Base-by-base conservation (phyloP, 2,888 invertebrate species). In the Ormyrus labotus region DNA sequence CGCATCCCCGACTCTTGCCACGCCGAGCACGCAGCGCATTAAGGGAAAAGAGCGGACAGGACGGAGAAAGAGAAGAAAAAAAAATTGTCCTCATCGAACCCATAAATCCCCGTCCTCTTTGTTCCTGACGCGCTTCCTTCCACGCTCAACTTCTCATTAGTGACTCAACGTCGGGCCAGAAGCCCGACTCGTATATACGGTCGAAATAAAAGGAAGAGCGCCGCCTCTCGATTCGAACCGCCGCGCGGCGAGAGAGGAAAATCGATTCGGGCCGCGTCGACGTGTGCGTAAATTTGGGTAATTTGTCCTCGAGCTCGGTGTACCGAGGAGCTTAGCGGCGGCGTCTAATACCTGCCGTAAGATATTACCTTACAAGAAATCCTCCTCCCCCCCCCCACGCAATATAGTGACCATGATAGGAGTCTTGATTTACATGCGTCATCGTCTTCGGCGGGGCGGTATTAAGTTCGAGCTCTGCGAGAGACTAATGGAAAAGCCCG, bases 131-230 rank as follows among this genome's bases (percentile, higher is more conserved):
- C 71, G 71, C 64, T 60, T 74, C 61, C 74, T 47, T 73, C 76
- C 76, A 73, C 76, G 70, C 79, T 82, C 51, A 79, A 76, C 69
- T 82, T 76, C 69, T 82, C 81, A 82, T 82, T 82, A 82, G 76
- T 79, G 79, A 82, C 47, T 82, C 81, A 79, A 34, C 19, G 8
- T n/a, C 8, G 63, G 51, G 10, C 34, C 34, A 13, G 58, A 50
- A 34, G 34, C 47, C 11, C 9, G 34, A 61, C 45, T 48, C 19
- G 13, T 13, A 34, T 13, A 50, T 3, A 11, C 47, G 13, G 9
- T 34, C 34, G 34, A 34, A 34, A 34, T 34, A 34, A 68, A 55
- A 34, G 10, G 58, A 50, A 34, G n/a, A 34, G n/a, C 9, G 34
- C 34, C 34, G 34, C 34, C 34, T 19, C 6, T 55, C 69, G 57